Base-by-base conservation (phyloP, 2,113 vertebrate genomes). In the Pagrus major region DNA sequence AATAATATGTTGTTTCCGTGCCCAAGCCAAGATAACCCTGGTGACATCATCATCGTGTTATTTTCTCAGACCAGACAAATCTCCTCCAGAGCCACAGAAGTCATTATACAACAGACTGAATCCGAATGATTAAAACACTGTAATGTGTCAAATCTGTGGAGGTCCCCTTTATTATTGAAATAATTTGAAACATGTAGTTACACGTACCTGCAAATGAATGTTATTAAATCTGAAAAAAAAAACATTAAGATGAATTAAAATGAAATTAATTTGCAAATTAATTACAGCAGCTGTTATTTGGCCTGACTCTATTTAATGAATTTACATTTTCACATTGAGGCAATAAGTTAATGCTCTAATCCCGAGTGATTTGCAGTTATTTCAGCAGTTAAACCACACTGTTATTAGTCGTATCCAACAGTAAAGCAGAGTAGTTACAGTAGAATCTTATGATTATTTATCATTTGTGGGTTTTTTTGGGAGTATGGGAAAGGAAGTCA, bases 171-270 rank as follows among this genome's bases (percentile, higher is more conserved):
- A 51, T 10, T 70, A 63, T 69, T 63, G 3, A 67, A 41, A 73
- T 25, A 15, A 29, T n/a, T 65, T 23, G 21, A 74, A 54, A 60
- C 37, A 35, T 35, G 39, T 20, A 58, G 55, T 37, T 66, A 58
- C 27, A 59, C 25, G 29, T 41, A 70, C 23, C 65, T 78, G 59
- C 59, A 60, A 61, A 79, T 51, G 9, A 65, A 51, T 56, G 61
- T 21, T 25, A 71, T 60, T 76, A 46, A 47, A 60, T 65, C 37
- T 59, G 18, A 18, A 42, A 37, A 59, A 29, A 61, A n/a, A n/a
- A 64, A 42, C 23, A 80, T 66, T 76, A 35, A 56, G 55, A 77
- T 73, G 41, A 68, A 76, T 68, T 69, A 77, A 86, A 86, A 76
- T 66, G 6, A 54, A 79, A 71, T 79, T 49, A 27, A 67, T 60